Evolutionary conservation across 2,113 vertebrate species (phyloP).

Genomic region (Aegithalos caudatus): DNA sequence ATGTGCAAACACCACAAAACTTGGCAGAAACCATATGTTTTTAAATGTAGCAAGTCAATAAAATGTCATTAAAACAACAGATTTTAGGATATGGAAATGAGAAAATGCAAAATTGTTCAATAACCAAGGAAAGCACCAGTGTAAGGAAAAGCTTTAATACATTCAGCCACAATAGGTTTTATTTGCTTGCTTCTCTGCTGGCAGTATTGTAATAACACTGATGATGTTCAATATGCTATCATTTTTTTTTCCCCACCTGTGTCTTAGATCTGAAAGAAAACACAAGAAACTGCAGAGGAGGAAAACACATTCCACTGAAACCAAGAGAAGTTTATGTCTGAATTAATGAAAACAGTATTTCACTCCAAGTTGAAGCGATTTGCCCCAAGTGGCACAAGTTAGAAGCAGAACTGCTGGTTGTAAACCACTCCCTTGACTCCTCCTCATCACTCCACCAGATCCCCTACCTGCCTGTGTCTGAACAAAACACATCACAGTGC

Average conservation of each 20-base stretch:
- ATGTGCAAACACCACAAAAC: background rate
- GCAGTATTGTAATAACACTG: background rate
- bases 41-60: background rate
- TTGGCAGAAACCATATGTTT: background rate
- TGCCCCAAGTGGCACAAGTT: background rate
- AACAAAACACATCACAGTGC: background rate
- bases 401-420: background rate
- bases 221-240: background rate
- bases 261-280: background rate
- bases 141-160: background rate
- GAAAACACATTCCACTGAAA: background rate
- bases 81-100: background rate
- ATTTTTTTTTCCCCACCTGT: background rate
- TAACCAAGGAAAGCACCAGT: background rate
- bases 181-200: background rate
- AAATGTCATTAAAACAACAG: background rate
- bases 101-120: background rate
- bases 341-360: conserved; percentile 21
- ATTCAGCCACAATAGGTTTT: background rate
- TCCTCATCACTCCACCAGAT: background rate
- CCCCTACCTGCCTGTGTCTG: background rate
- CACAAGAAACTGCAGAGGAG: background rate
- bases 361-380: background rate
- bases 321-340: background rate
- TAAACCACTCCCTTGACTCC: background rate